Evolutionary conservation across 2,797 vertebrate genomes (phyloP), one percentile per base, ranked within the genome.

Genomic region (Mus caroli): DNA sequence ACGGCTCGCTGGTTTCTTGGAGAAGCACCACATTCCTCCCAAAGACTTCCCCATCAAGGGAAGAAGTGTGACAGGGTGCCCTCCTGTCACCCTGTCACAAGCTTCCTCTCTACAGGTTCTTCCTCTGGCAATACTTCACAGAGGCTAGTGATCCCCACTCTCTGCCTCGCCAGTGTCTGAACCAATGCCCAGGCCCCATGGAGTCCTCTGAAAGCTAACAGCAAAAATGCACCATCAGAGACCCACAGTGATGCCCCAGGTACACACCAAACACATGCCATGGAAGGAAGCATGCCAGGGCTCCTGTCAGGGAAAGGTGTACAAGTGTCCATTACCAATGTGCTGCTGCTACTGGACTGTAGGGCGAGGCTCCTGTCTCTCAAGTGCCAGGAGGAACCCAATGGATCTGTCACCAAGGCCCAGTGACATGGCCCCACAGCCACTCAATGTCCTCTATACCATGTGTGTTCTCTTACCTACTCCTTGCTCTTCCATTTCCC

Each of bases 231-330:
- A 43, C 19, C 3, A 24, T 6, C 2, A 4, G 34, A 60, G 22
- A 52, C 34, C 56, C 11, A 22, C 13, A 31, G 17, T 0, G 12
- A 20, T 2, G 67, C 40, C 19, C 52, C 52, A 50, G 17, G 60
- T 7, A 37, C 24, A 58, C 75, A 28, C 13, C 28, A 37, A 2
- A 37, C 40, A 2, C 0, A 0, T 4, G n/a, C 3, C 2, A 43
- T 0, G 9, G 26, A 50, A 20, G 50, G 60, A 5, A 52, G 43
- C 37, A 14, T 14, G 24, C 75, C 7, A 11, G 71, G 7, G 50
- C 34, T 89, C 75, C 78, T n/a, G 43, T 34, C 0, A 14, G 14
- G 0, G 5, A 28, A 20, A 12, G 17, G 1, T 17, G 60, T 22
- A 40, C 58, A 17, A 40, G 1, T 13, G 5, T 58, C 78, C 14